Evolutionary conservation across 2,888 invertebrate genomes (phyloP), one percentile per base, ranked within the genome.

Genomic region (Xestia xanthographa): DNA sequence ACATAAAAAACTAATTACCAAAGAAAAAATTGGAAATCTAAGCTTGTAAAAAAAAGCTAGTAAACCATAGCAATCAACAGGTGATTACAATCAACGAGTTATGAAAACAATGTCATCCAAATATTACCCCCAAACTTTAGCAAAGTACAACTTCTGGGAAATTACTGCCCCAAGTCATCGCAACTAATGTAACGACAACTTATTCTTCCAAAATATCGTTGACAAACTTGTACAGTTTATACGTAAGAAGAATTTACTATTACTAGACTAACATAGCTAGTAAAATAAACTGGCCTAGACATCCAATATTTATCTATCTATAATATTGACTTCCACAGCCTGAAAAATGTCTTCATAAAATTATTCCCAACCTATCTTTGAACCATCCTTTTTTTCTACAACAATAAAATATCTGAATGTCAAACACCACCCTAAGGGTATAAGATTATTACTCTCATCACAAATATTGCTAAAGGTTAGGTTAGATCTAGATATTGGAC

Each of bases 401-500:
- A 48, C 62, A 68, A 68, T 60, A 60, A 60, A 34, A 60, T 34
- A 29, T 9, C 9, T 60, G 20, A 43, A 74, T 71, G 68, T 63
- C 68, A 81, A 65, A 72, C 9, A 6, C 6, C 1, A 29, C 75
- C 85, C 62, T 45, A 2, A 34, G 65, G 82, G 58, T 38, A 34
- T 22, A 4, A 72, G 63, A 85, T 75, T 76, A 83, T 48, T 82
- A 26, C 34, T 68, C 67, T 74, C 68, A 73, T 72, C 70, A 72
- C 29, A 71, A 67, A 68, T 14, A 66, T 56, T 77, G 26, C 26
- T 29, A 67, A 85, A 86, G 74, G 76, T 84, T 75, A 84, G 69
- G 0, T 66, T 62, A 68, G 86, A 83, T 79, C 68, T 72, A 85
- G 82, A 77, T 85, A 70, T 56, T n/a, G 76, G 63, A 41, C 48